phyloP scores from a whole-genome alignment of 2,888 invertebrate species.

The Eupithecia pulchellata region DNA sequence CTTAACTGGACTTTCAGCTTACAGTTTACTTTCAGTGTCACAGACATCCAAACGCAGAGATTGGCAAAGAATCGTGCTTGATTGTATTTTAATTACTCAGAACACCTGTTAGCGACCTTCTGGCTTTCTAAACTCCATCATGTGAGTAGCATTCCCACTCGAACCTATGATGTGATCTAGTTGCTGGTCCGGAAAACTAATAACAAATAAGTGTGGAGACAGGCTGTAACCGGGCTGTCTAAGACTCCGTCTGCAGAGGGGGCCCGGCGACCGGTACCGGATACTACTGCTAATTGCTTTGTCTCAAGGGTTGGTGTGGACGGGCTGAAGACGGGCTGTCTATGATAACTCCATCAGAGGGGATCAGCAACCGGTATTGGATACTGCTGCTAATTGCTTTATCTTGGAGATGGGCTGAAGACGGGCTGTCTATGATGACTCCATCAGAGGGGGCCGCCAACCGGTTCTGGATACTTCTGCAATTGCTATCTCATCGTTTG shows the following conservation, averaged over 20 bases:
- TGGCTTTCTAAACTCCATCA: not conserved
- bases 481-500: not conserved
- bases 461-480: not conserved
- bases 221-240: too few species aligned
- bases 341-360: slow-evolving; percentile 74
- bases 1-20: too few species aligned
- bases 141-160: not conserved
- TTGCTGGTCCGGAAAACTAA: too few species aligned
- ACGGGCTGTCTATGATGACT: too few species aligned
- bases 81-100: too few species aligned
- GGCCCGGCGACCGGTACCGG: slow-evolving; percentile 86
- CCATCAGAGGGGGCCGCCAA: too few species aligned
- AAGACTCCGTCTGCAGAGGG: slow-evolving; percentile 75
- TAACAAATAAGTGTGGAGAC: slow-evolving; percentile 44
- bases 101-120: not conserved
- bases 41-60: not conserved
- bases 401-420: too few species aligned
- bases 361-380: slow-evolving; percentile 86
- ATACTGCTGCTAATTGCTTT: slow-evolving; percentile 77
- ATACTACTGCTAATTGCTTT: slow-evolving; percentile 77
- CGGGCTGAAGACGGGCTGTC: slow-evolving; percentile 75
- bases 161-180: too few species aligned
- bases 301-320: slow-evolving; percentile 45
- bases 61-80: not conserved
- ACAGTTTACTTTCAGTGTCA: too few species aligned